Percentiles rank a stretch among this genome's conserved stretches.
phyloP scores from a whole-genome alignment of 1,140 invertebrate species.

The Bombus turneri region DNA sequence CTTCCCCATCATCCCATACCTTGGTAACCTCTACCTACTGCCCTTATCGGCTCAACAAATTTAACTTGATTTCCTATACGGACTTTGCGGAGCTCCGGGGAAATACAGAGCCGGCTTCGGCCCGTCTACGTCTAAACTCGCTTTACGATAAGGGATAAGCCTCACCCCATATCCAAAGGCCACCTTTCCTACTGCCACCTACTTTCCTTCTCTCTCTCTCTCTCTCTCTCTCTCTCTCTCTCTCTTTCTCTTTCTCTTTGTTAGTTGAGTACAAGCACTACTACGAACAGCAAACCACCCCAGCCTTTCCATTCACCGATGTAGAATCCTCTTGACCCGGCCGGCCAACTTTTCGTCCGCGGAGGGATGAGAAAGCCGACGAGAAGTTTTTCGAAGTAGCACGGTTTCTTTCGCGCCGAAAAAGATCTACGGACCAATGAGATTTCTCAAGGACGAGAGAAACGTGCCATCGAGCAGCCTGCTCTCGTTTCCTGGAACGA shows the following conservation, averaged over 20 bases:
- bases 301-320: slow-evolving; percentile 50
- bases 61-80: slow-evolving; percentile 79
- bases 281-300: slow-evolving; percentile 19
- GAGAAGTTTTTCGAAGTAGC: slow-evolving; percentile 52
- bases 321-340: slow-evolving; percentile 68
- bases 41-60: slow-evolving; percentile 78
- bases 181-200: background rate
- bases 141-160: slow-evolving; percentile 78
- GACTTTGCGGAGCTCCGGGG: slow-evolving; percentile 74
- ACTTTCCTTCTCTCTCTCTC: background rate
- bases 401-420: slow-evolving; percentile 21
- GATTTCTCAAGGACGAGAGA: slow-evolving; percentile 33
- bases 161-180: slow-evolving; percentile 35
- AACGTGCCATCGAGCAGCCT: background rate
- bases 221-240: background rate
- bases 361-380: slow-evolving; percentile 21
- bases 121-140: slow-evolving; percentile 72
- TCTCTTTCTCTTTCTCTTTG: slow-evolving; percentile 5
- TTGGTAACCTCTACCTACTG: slow-evolving; percentile 39
- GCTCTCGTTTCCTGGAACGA: background rate
- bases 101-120: slow-evolving; percentile 72
- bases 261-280: slow-evolving; percentile 41
- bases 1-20: slow-evolving; percentile 7
- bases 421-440: slow-evolving; percentile 38
- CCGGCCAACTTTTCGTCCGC: slow-evolving; percentile 54